Evolutionary conservation across 2,888 invertebrate genomes (phyloP), one percentile per base, ranked within the genome.

Genomic region (Anoplius nigerrimus): DNA sequence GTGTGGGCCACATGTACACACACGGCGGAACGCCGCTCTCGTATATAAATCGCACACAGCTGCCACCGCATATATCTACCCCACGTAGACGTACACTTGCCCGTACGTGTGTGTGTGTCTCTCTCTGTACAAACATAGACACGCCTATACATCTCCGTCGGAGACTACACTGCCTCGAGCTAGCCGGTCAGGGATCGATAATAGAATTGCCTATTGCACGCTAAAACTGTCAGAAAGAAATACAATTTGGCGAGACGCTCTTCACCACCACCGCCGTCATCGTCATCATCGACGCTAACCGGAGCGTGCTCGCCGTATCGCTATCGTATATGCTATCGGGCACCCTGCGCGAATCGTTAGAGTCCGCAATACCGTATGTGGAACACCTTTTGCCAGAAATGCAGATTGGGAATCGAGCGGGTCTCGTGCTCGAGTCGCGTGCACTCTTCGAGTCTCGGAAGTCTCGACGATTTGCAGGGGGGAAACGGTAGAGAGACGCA

Each of bases 151-250:
- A 62, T 62, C 62, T 51, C 53, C 48, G 57, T 57, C 71, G 59
- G 52, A 62, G 67, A 72, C 69, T 67, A 60, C 64, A 52, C n/a
- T 22, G 64, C 70, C 72, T 76, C 72, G 75, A 77, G 71, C 75
- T 59, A 73, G 74, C 72, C 76, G 72, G 74, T 72, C 46, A 71
- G 62, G 71, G 82, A 86, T 86, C 86, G 85, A 86, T 86, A 86
- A 83, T 82, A 83, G 84, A 85, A 85, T 86, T 81, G 82, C 82
- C 83, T 84, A 83, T 85, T 74, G 83, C 82, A 83, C 80, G 84
- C 79, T 78, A 83, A 72, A 76, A 81, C 77, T 72, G 75, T 76
- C 81, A 75, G 78, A 80, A 82, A 79, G 82, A 81, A 79, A 80
- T 76, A 83, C 79, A 80, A 80, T 81, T 79, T 75, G 67, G 67